These are phyloP conservation scores for Hypomecis atomaria DNA, from an alignment of 2,888 invertebrate genomes.

Conservation along the genomic window DNA sequence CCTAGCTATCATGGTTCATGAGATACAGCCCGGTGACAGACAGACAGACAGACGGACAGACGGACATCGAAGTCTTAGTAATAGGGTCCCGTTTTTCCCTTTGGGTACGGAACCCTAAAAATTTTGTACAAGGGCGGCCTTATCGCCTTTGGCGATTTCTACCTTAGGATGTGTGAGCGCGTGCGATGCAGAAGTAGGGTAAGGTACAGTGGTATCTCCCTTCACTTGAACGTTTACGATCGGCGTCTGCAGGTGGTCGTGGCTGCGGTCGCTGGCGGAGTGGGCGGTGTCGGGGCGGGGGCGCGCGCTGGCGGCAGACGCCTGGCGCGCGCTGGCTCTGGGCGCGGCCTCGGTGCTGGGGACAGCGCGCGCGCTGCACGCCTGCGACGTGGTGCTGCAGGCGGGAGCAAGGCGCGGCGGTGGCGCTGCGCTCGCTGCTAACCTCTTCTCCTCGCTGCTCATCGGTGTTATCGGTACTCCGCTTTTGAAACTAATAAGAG, in stretches of 20 bases:
- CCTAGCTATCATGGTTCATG: no score
- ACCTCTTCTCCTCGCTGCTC: constrained; percentile 75
- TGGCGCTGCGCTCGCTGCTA: constrained; percentile 71
- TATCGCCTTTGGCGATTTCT: no score
- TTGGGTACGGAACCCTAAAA: no score
- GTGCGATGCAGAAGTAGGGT: neutral
- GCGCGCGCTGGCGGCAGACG: constrained; percentile 73
- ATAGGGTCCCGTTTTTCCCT: no score
- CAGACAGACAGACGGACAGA: no score
- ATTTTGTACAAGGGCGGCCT: no score
- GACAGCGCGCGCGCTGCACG: constrained; percentile 78
- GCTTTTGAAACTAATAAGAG: no score
- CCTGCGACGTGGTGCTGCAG: constrained; percentile 77
- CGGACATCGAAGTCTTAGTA: no score
- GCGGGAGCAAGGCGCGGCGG: constrained; percentile 73
- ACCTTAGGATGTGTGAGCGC: no score
- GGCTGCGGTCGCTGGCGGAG: constrained; percentile 69
- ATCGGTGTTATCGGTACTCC: constrained; percentile 77
- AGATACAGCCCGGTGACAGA: no score
- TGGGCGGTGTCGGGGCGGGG: constrained; percentile 74
- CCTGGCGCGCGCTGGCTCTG: constrained; percentile 73
- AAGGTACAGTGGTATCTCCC: neutral
- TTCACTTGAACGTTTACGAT: no score
- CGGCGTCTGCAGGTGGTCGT: constrained; percentile 68
- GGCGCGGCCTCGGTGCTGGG: constrained; percentile 73